These are phyloP conservation scores for Lycodopsis pacificus DNA, from an alignment of 2,797 vertebrate species.

Conservation along the genomic window DNA sequence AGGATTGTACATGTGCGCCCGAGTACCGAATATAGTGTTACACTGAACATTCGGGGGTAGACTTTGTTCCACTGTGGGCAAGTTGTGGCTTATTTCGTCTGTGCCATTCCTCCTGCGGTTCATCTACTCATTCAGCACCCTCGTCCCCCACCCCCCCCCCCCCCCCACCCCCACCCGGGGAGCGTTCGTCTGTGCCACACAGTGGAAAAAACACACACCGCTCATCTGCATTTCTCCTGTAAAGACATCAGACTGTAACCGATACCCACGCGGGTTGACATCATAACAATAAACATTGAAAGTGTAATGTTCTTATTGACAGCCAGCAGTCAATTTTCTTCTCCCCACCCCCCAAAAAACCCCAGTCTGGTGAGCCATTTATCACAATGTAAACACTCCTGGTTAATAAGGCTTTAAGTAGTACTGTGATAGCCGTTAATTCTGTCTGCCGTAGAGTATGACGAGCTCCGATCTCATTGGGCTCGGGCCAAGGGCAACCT, in stretches of 20 bases:
- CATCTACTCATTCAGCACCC: constrained; percentile 72
- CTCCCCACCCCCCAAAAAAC: constrained; percentile 4
- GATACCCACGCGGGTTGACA: constrained; percentile 54
- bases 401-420: constrained; percentile 46
- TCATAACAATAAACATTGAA: constrained; percentile 60
- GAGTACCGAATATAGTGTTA: constrained; percentile 69
- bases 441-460: constrained; percentile 17
- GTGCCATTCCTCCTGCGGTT: constrained; percentile 75
- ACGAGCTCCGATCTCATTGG: constrained; percentile 30
- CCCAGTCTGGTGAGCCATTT: constrained; percentile 31
- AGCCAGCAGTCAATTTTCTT: constrained; percentile 4
- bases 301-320: constrained; percentile 42
- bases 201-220: constrained; percentile 70
- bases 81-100: constrained; percentile 55
- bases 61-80: constrained; percentile 79
- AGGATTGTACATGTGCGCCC: constrained; percentile 22
- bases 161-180: constrained; percentile 2
- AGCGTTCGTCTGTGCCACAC: constrained; percentile 59
- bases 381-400: constrained; percentile 35
- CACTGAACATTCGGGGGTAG: constrained; percentile 66
- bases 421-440: constrained; percentile 44
- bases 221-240: constrained; percentile 64
- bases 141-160: not conserved
- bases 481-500: constrained; percentile 25
- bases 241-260: constrained; percentile 60